phyloP scores from a whole-genome alignment of 2,888 invertebrate species.

The Lasioglossum malachurum region DNA sequence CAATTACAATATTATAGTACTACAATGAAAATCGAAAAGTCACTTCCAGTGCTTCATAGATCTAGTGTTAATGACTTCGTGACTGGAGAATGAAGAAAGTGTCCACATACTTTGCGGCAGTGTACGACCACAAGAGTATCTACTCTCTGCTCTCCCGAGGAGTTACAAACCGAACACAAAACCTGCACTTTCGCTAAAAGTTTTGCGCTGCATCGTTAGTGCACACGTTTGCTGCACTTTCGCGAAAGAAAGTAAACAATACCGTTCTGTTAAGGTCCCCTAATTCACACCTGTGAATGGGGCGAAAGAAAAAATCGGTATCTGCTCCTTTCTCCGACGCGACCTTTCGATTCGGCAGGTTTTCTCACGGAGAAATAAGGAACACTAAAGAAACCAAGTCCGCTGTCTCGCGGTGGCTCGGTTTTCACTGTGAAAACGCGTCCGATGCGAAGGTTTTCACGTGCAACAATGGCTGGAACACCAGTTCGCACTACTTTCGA shows the following conservation, averaged over 20 bases:
- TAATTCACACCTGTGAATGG: slow-evolving; percentile 10
- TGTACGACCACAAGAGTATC: not conserved
- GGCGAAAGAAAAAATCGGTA: not conserved
- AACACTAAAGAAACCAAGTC: not conserved
- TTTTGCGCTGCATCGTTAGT: not conserved
- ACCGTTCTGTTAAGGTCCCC: not conserved
- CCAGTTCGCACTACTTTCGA: slow-evolving; percentile 42
- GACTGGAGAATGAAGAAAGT: too few species aligned
- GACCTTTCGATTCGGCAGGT: slow-evolving; percentile 42
- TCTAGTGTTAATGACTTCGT: too few species aligned
- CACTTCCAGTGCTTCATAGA: too few species aligned
- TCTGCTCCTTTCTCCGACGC: not conserved
- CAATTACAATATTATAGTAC: too few species aligned
- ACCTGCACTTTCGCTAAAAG: not conserved
- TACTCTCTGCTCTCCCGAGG: too few species aligned
- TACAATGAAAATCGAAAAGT: too few species aligned
- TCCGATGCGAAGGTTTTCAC: slow-evolving; percentile 27
- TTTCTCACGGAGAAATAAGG: slow-evolving; percentile 17
- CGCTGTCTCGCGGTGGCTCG: not conserved
- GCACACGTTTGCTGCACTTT: not conserved
- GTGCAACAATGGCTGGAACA: slow-evolving; percentile 41
- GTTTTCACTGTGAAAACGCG: slow-evolving; percentile 43
- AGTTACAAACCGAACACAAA: not conserved
- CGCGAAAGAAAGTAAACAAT: slow-evolving; percentile 7
- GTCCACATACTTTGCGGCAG: too few species aligned